A percentile compares a stretch with the other conserved stretches of the same genome.
Evolutionary conservation across 1,140 invertebrate genomes (phyloP).

Genomic region (Nasonia vitripennis): DNA sequence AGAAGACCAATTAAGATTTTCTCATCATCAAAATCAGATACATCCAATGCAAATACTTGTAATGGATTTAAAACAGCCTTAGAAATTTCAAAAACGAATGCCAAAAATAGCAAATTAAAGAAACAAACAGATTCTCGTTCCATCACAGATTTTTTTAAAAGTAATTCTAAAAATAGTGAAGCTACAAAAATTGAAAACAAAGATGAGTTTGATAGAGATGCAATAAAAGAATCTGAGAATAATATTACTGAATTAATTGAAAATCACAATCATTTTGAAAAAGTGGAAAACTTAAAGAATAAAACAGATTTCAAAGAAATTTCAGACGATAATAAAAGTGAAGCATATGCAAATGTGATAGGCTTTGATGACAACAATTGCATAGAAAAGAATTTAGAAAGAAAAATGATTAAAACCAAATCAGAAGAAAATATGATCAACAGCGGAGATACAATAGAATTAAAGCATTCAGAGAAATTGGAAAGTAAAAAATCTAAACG

Average conservation of each 20-base stretch:
- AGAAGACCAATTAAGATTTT: background rate
- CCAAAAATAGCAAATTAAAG: slow-evolving; percentile 31
- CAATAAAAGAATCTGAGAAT: background rate
- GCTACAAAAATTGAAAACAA: background rate
- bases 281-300: background rate
- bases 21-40: background rate
- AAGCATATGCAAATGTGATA: background rate
- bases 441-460: background rate
- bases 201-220: background rate
- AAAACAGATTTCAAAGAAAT: background rate
- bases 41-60: background rate
- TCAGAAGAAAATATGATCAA: background rate
- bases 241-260: background rate
- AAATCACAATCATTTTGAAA: background rate
- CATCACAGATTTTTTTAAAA: slow-evolving; percentile 47
- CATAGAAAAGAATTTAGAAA: background rate
- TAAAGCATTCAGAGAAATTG: background rate
- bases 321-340: background rate
- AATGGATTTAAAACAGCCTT: slow-evolving; percentile 63
- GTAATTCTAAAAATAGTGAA: slow-evolving; percentile 5
- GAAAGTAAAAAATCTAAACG: background rate
- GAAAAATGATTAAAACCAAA: background rate
- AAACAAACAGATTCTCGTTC: slow-evolving; percentile 23
- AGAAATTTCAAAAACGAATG: slow-evolving; percentile 58
- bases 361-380: background rate